Conservation (phyloP, 2,888 invertebrate genomes). For the Drosophila stalkeri region DNA sequence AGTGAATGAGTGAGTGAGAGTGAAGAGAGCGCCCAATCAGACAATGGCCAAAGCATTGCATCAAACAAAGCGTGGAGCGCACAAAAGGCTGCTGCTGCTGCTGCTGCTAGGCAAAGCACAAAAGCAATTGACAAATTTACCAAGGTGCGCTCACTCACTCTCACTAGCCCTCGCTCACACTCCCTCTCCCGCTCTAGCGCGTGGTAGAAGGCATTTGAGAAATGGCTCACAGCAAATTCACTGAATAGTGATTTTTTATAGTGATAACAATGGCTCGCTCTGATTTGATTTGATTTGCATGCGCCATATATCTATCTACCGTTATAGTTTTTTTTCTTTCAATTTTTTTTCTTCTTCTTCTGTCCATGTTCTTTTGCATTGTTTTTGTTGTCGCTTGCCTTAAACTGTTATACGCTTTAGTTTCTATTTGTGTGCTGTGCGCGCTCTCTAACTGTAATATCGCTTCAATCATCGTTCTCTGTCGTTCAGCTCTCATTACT, state of each 20-base stretch:
- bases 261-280: constrained; percentile 61
- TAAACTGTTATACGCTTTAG: neutral
- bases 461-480: constrained; percentile 35
- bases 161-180: neutral
- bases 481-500: constrained; percentile 70
- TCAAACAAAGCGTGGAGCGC: constrained; percentile 44
- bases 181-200: neutral
- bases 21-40: constrained; percentile 16
- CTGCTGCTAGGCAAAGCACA: constrained; percentile 32
- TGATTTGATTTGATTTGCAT: constrained; percentile 69
- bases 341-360: neutral
- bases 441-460: constrained; percentile 18
- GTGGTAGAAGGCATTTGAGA: constrained; percentile 42
- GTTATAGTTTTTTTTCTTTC: constrained; percentile 1
- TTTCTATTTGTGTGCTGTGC: neutral
- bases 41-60: constrained; percentile 55
- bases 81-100: constrained; percentile 46
- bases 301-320: constrained; percentile 26
- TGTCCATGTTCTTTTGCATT: neutral
- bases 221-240: constrained; percentile 60
- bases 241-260: constrained; percentile 61
- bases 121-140: constrained; percentile 58
- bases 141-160: constrained; percentile 43
- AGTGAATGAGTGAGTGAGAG: neutral
- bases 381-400: constrained; percentile 1